Percentiles rank a stretch among this genome's conserved stretches.
Evolutionary conservation across 2,113 vertebrate species (phyloP).

Genomic region (Cheilinus undulatus): DNA sequence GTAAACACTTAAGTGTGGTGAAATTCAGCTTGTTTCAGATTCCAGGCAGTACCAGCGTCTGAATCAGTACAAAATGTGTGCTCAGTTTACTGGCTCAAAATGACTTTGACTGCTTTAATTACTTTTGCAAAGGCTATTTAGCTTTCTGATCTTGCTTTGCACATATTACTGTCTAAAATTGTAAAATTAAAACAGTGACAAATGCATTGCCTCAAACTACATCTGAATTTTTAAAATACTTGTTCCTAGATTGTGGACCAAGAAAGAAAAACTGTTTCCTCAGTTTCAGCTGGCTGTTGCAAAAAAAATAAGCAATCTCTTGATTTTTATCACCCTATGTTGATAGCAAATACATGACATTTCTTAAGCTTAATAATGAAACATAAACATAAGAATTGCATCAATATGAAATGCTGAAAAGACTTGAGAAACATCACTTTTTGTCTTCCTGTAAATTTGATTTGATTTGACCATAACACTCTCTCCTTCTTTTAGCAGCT

Average conservation of each 20-base stretch:
- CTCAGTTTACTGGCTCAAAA: background rate
- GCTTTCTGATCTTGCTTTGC: background rate
- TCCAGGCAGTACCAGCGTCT: background rate
- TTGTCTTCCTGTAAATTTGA: too few species aligned
- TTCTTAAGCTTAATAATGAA: too few species aligned
- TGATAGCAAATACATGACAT: too few species aligned
- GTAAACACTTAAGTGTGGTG: background rate
- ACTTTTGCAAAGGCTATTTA: background rate
- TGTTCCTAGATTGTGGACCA: background rate
- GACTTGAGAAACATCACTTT: too few species aligned
- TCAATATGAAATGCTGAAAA: too few species aligned
- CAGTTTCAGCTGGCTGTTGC: too few species aligned
- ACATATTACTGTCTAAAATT: background rate
- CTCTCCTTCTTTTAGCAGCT: too few species aligned
- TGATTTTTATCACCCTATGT: too few species aligned
- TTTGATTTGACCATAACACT: too few species aligned
- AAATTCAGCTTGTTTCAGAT: conserved; percentile 2
- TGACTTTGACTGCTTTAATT: background rate
- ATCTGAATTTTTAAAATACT: background rate
- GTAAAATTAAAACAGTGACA: background rate
- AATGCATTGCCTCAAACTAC: background rate
- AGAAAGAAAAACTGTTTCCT: too few species aligned
- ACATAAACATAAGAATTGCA: too few species aligned
- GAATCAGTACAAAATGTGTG: background rate
- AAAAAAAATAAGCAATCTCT: too few species aligned